phyloP scores from a whole-genome alignment of 2,888 invertebrate species.

The Microctonus brassicae region DNA sequence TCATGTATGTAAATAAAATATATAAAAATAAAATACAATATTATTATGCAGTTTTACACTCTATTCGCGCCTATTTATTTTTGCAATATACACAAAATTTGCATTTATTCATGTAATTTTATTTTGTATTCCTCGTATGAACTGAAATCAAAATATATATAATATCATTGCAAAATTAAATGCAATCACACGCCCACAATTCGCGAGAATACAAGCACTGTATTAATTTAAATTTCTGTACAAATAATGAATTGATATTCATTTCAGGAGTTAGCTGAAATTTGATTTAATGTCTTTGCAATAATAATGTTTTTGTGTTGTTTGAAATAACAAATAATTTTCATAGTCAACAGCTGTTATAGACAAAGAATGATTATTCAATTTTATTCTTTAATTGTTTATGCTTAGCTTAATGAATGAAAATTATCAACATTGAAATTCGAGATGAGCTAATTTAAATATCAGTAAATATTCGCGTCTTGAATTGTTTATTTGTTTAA shows the following conservation, averaged over 20 bases:
- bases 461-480: neutral
- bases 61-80: neutral
- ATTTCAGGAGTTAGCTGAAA: neutral
- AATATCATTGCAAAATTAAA: neutral
- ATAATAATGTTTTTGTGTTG: too few species aligned
- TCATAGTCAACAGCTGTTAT: too few species aligned
- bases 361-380: too few species aligned
- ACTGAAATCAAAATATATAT: neutral
- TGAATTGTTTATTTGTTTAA: too few species aligned
- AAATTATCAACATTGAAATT: too few species aligned
- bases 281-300: neutral
- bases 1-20: neutral
- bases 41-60: slow-evolving; percentile 14
- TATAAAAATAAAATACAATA: neutral
- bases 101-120: neutral
- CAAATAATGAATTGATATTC: neutral
- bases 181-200: neutral
- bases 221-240: neutral
- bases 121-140: neutral
- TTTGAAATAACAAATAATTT: too few species aligned
- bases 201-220: neutral
- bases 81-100: slow-evolving; percentile 6
- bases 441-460: neutral
- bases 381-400: too few species aligned
- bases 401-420: too few species aligned